These are phyloP conservation scores for Macrotis lagotis DNA, from an alignment of 2,113 vertebrate species.

Conservation along the genomic window DNA sequence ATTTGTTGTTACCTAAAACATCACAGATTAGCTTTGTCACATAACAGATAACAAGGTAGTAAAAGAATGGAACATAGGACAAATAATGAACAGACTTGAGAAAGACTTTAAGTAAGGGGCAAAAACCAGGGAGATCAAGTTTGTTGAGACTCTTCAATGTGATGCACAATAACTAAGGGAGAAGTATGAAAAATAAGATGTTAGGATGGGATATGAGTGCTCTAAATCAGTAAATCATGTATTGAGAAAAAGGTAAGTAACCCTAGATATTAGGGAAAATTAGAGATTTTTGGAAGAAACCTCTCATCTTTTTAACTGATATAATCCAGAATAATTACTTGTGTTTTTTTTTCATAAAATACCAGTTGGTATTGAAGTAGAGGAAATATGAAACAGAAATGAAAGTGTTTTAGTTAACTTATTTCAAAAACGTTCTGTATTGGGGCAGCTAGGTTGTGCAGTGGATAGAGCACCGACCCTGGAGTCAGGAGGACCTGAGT, in stretches of 20 bases:
- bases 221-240: not conserved
- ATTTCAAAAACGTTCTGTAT: too few species aligned
- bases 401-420: too few species aligned
- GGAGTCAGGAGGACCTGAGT: too few species aligned
- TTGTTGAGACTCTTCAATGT: not conserved
- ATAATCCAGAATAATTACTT: not conserved
- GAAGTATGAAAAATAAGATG: not conserved
- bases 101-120: not conserved
- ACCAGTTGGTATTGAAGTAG: conserved; percentile 10
- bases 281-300: not conserved
- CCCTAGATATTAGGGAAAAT: not conserved
- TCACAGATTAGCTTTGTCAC: not conserved
- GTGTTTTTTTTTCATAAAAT: conserved; percentile 4
- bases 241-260: not conserved
- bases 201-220: not conserved
- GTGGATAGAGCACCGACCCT: too few species aligned
- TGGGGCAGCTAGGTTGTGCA: too few species aligned
- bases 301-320: not conserved
- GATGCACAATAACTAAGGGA: not conserved
- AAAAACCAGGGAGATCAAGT: not conserved
- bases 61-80: not conserved
- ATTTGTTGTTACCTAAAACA: not conserved
- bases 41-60: not conserved
- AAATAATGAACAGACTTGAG: not conserved
- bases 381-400: too few species aligned